Percentiles rank a stretch among this genome's conserved stretches.
phyloP scores from a whole-genome alignment of 1,140 invertebrate genomes.

The Drosophila parvula region DNA sequence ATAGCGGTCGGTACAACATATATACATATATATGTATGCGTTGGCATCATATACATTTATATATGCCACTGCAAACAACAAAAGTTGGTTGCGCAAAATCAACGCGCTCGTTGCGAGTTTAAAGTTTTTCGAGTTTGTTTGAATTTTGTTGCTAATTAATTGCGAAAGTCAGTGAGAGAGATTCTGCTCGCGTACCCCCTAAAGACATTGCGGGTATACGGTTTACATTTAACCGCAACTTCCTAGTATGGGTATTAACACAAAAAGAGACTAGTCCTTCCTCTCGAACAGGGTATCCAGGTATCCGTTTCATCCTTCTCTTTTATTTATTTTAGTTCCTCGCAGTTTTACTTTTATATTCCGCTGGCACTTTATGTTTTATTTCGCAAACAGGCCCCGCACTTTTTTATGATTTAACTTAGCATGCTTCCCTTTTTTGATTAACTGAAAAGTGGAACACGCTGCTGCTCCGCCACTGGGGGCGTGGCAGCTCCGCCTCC shows the following conservation, averaged over 20 bases:
- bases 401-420: constrained; percentile 51
- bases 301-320: background rate
- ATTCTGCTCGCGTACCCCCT: constrained; percentile 21
- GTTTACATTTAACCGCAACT: background rate
- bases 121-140: constrained; percentile 69
- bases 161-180: constrained; percentile 63
- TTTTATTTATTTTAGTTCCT: constrained; percentile 38
- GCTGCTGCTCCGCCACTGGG: constrained; percentile 18
- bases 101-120: constrained; percentile 62
- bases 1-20: constrained; percentile 28
- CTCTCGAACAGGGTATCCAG: constrained; percentile 8
- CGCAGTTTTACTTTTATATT: constrained; percentile 37
- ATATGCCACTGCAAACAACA: constrained; percentile 59
- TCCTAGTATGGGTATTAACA: no score
- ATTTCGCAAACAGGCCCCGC: constrained; percentile 46
- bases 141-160: constrained; percentile 82
- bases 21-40: constrained; percentile 6
- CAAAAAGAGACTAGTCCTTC: background rate
- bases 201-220: constrained; percentile 16
- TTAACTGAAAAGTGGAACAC: constrained; percentile 56
- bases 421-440: constrained; percentile 49
- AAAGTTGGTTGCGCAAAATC: constrained; percentile 65
- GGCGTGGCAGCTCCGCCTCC: constrained; percentile 11
- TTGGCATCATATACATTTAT: constrained; percentile 19
- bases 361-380: constrained; percentile 54